Base-by-base conservation (phyloP, 2,113 vertebrate genomes). In the Anarhynchus alexandrinus region DNA sequence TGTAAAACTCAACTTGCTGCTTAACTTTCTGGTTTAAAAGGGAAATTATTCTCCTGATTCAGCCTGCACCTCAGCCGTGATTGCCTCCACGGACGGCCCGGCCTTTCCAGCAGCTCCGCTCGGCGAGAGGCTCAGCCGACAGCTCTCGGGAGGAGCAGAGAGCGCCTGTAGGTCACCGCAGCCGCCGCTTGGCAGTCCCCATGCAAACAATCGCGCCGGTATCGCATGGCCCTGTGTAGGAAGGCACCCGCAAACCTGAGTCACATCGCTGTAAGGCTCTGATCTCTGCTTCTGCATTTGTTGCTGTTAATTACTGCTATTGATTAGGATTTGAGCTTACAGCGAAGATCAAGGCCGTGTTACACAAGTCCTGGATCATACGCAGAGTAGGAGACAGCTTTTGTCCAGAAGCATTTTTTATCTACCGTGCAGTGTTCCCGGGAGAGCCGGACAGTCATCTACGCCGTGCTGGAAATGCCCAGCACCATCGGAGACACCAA, bases 191-290 rank as follows among this genome's bases (percentile, higher is more conserved):
- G 12, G 13, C 59, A 18, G 66, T 20, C 71, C 42, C 32, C 11
- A 0, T 3, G 21, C 34, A 11, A n/a, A 42, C 5, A 40, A 23
- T 1, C 12, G 47, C 42, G 0, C 34, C 13, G 18, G 23, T 8
- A 8, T 8, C 6, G 23, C 40, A 4, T 0, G 12, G 79, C 38
- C 47, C 11, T 3, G 38, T 5, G 55, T 61, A 45, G 45, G 51
- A 18, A 43, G 43, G 25, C 74, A 54, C 59, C 59, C 18, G 2
- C 34, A 18, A 32, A 23, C 49, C 64, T 3, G 29, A 64, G 61
- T 18, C 49, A 12, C 58, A 4, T 1, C 45, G 6, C 52, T 29
- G 52, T 0, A 20, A 19, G 14, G 49, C 88, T 66, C 54, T 16
- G 32, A 52, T 27, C 52, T 32, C 64, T 62, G 62, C 71, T 86